Conservation (phyloP, 2,113 vertebrate species). For the Serinus canaria region DNA sequence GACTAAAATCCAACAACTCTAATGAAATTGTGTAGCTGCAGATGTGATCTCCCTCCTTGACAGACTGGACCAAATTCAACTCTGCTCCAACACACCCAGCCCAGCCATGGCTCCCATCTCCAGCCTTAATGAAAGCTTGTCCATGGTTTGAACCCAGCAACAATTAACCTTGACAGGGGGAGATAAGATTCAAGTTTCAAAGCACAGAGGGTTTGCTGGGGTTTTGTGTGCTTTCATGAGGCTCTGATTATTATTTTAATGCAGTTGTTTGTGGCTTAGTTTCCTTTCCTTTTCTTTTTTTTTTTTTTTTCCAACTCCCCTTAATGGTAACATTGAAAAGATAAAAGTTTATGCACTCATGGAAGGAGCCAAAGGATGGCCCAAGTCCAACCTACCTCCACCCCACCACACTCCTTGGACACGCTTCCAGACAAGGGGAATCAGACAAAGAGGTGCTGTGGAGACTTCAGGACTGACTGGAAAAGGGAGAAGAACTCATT, state of each 20-base stretch:
- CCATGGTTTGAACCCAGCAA: constrained; percentile 41
- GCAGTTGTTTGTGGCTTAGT: constrained; percentile 30
- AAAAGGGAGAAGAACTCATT: not conserved
- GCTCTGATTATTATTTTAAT: constrained; percentile 51
- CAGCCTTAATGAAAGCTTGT: constrained; percentile 7
- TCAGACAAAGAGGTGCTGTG: not conserved
- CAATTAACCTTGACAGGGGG: constrained; percentile 38
- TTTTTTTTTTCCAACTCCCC: too few relatives aligned
- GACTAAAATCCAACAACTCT: not conserved
- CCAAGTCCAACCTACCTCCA: constrained; percentile 5
- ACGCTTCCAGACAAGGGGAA: not conserved
- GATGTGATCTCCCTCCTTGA: not conserved
- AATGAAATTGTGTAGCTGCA: not conserved
- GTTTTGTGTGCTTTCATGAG: not conserved
- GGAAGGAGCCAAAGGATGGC: constrained; percentile 12
- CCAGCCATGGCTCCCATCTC: not conserved
- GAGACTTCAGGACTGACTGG: not conserved
- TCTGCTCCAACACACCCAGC: not conserved
- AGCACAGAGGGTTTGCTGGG: not conserved
- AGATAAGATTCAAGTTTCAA: constrained; percentile 50
- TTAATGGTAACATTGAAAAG: not conserved
- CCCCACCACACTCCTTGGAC: not conserved
- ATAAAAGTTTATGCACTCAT: not conserved
- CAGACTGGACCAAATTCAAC: not conserved
- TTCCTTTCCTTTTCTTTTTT: not conserved